Conservation (phyloP, 1,140 invertebrate species). For the Mactra quadrangularis region DNA sequence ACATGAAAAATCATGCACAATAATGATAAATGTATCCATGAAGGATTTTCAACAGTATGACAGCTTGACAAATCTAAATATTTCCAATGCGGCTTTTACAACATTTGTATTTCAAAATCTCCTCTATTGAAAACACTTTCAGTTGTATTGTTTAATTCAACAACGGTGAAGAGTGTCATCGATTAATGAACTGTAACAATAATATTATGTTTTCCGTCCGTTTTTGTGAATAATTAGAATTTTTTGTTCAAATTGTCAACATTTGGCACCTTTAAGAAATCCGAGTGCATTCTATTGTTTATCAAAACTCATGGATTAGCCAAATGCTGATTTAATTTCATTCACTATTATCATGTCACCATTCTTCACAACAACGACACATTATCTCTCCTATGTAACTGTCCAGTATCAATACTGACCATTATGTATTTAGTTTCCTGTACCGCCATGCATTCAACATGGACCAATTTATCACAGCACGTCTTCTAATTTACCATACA, state of each 20-base stretch:
- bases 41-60: too few relatives aligned
- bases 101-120: too few relatives aligned
- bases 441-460: conserved; percentile 1
- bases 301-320: conserved; percentile 13
- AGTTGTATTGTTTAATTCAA: too few relatives aligned
- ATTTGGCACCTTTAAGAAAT: conserved; percentile 28
- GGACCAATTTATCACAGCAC: conserved; percentile 58
- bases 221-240: conserved; percentile 1
- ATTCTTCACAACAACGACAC: conserved; percentile 37
- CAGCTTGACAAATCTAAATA: too few relatives aligned
- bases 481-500: conserved; percentile 45
- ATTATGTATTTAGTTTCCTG: conserved; percentile 33
- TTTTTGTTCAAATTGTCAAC: conserved; percentile 19
- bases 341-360: conserved; percentile 43
- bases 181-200: conserved; percentile 22
- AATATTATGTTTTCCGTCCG: conserved; percentile 43
- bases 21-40: too few relatives aligned
- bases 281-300: conserved; percentile 25
- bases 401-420: conserved; percentile 50
- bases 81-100: too few relatives aligned
- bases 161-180: not conserved
- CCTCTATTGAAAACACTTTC: too few relatives aligned
- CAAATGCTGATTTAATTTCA: conserved; percentile 37
- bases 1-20: too few relatives aligned
- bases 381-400: conserved; percentile 50